Evolutionary conservation across 92 coral and sea anemone species (phyloP), one percentile per base, ranked within the genome.

Genomic region (Bergia puertoricense): DNA sequence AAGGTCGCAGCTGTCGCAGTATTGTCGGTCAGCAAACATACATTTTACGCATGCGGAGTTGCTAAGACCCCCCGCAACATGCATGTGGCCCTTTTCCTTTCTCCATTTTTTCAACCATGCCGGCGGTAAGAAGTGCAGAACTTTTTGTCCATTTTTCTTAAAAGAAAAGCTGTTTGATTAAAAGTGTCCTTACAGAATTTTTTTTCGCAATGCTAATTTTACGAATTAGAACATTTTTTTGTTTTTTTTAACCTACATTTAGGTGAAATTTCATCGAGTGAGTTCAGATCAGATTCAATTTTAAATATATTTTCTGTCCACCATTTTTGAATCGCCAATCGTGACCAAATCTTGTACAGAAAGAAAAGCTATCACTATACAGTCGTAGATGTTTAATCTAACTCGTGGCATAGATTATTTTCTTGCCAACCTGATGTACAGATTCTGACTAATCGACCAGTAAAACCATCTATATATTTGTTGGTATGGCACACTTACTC

Each of bases 31-130:
- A 89, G 90, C 92, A 89, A 80, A 30, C 4, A 59, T 68, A 45
- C 68, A n/a, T 2, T 57, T 1, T 16, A 80, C 90, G 88, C 92
- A 92, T 86, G 94, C 94, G 92, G 76, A 90, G 23, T 76, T 11
- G 5, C 10, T 74, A 81, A 90, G 92, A 92, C 99, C 98, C 99
- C 99, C 99, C 89, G 99, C 99, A 90, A 68, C 93, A 80, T 92
- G 75, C 97, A 89, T 94, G 99, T 85, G 97, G 96, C 89, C 93
- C 94, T 95, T 93, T 96, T 92, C 88, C 96, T 89, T 93, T 89
- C 92, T 90, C 91, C 80, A 71, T 79, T 77, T 92, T 69, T 66
- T 90, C 98, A 93, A 91, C 71, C 91, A 95, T 95, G 98, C 93
- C 98, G 86, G 92, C 91, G 98, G 98, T 93, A 91, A 91, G 94